Evolutionary conservation across 1,140 invertebrate genomes (phyloP), one percentile per base, ranked within the genome.

Genomic region (Cepaea nemoralis): DNA sequence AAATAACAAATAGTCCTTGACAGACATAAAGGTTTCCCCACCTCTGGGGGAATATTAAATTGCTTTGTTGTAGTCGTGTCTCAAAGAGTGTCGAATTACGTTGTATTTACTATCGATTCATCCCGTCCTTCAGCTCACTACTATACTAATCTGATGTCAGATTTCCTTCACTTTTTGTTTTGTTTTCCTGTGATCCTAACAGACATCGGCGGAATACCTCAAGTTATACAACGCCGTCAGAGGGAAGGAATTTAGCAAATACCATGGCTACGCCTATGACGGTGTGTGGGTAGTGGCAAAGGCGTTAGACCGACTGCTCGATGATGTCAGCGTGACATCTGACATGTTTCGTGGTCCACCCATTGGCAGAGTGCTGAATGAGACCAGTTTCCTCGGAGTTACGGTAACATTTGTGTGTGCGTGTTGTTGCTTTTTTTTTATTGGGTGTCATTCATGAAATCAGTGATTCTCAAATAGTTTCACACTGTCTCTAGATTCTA

Each of bases 251-350:
- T 98, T 97, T 91, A 98, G 97, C n/a, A 94, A 96, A 71, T 99
- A 98, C 90, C 97, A 99, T 89, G 98, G 97, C 0, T 99, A 99
- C 90, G 97, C 97, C 22, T 99, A 99, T 91, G 98, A 99, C 91
- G 97, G 96, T 6, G 96, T 99, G 80, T 99, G 98, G 98, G 96
- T 97, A 0, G 96, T 98, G 77, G 97, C 97, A 31, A 86, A 86
- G 63, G 89, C 89, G 2, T 74, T 91, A 0, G 85, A 91, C 77
- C 82, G 67, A 27, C 80, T 90, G 0, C 40, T 90, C 1, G 45
- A 71, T 3, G 78, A 83, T 0, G 84, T 87, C 45, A 79, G 27
- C n/a, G 69, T 89, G 0, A 37, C 87, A 2, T 92, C 95, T 14
- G 95, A 97, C 88, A 94, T 94, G 33, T 93, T 95, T n/a, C 98